Evolutionary conservation across 2,113 vertebrate species (phyloP).

Genomic region (Pollimyrus isidori): DNA sequence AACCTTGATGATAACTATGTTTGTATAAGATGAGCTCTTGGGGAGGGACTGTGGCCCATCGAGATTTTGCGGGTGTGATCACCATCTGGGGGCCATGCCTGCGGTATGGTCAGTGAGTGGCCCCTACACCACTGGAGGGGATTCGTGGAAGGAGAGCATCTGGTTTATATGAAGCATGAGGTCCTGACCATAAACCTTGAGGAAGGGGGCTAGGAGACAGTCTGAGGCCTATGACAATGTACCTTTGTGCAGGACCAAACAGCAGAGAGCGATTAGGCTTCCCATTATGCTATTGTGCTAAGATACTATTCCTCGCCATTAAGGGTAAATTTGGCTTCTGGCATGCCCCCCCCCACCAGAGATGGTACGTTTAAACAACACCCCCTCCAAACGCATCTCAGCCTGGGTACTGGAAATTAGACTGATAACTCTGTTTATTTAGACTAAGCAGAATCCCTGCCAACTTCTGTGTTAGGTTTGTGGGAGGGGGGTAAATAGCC

Average conservation of each 20-base stretch:
- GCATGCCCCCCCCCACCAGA: conserved; percentile 43
- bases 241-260: conserved; percentile 46
- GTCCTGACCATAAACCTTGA: conserved; percentile 24
- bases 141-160: conserved; percentile 32
- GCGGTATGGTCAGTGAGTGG: neutral
- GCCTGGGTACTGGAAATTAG: conserved; percentile 45
- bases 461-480: conserved; percentile 1
- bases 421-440: conserved; percentile 39
- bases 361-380: conserved; percentile 42
- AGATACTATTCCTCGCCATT: conserved; percentile 58
- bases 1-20: neutral
- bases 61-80: neutral
- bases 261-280: conserved; percentile 58
- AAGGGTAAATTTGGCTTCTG: conserved; percentile 53
- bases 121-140: neutral
- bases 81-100: neutral
- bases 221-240: conserved; percentile 30
- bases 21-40: neutral
- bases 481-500: conserved; percentile 16
- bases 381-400: conserved; percentile 41
- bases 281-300: conserved; percentile 38
- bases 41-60: neutral
- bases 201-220: conserved; percentile 26
- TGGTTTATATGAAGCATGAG: conserved; percentile 30
- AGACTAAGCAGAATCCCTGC: neutral